phyloP scores from a whole-genome alignment of 2,888 invertebrate genomes.

The Polymixis lichenea region DNA sequence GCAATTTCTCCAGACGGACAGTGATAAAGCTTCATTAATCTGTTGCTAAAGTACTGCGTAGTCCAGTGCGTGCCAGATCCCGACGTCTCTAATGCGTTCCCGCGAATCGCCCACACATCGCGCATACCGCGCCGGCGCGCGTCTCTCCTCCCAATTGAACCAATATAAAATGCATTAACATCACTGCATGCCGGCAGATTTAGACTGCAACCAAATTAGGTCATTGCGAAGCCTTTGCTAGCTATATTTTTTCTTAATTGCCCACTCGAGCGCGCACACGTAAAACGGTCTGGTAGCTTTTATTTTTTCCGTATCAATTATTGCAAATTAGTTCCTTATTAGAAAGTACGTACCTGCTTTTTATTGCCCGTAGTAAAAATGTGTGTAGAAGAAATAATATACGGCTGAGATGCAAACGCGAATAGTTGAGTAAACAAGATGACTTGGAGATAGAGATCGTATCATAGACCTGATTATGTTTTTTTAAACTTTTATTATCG shows the following conservation, averaged over 20 bases:
- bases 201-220: conserved; percentile 80
- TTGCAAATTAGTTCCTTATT: conserved; percentile 65
- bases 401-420: conserved; percentile 33
- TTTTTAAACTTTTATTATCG: conserved; percentile 17
- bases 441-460: conserved; percentile 26
- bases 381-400: conserved; percentile 29
- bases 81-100: conserved; percentile 84
- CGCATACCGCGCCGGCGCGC: conserved; percentile 88
- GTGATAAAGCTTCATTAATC: conserved; percentile 70
- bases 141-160: conserved; percentile 85
- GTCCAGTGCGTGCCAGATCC: conserved; percentile 82
- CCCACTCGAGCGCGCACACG: conserved; percentile 59
- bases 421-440: conserved; percentile 40
- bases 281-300: conserved; percentile 68
- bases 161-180: conserved; percentile 91
- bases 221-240: conserved; percentile 75
- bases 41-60: conserved; percentile 64
- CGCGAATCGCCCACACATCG: conserved; percentile 89
- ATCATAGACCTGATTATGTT: conserved; percentile 17
- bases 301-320: conserved; percentile 64
- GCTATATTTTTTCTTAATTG: conserved; percentile 65
- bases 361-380: conserved; percentile 47
- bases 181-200: conserved; percentile 86
- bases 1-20: conserved; percentile 65
- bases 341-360: conserved; percentile 51